Evolutionary conservation across 2,797 vertebrate genomes (phyloP).

Genomic region (Schizopygopsis pylzovi): DNA sequence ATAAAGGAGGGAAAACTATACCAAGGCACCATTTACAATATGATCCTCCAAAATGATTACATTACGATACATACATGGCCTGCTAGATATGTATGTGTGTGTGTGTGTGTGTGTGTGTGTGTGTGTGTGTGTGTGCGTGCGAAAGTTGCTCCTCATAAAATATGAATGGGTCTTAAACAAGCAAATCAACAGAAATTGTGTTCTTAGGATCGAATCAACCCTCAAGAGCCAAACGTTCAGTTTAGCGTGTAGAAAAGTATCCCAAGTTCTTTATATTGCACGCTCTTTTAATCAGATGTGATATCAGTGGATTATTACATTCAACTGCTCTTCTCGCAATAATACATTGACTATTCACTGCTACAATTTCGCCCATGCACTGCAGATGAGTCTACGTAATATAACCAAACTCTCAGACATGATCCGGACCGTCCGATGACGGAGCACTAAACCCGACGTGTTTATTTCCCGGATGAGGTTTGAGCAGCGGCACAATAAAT

Average conservation of each 20-base stretch:
- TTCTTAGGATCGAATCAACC: background rate
- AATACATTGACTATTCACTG: background rate
- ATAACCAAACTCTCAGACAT: slow-evolving; percentile 8
- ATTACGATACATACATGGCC: too few species aligned
- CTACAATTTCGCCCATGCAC: background rate
- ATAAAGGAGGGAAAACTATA: background rate
- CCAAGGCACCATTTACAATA: background rate
- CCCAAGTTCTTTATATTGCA: slow-evolving; percentile 51
- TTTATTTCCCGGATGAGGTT: background rate
- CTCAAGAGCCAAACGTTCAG: slow-evolving; percentile 50
- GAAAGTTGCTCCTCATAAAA: too few species aligned
- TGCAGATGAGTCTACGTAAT: background rate
- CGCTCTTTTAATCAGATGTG: slow-evolving; percentile 40
- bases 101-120: too few species aligned
- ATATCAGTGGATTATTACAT: slow-evolving; percentile 2
- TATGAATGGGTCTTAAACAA: too few species aligned
- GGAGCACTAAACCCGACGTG: slow-evolving; percentile 3
- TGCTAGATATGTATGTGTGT: too few species aligned
- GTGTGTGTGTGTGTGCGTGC: too few species aligned
- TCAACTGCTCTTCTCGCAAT: background rate
- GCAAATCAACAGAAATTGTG: background rate
- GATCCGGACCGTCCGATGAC: slow-evolving; percentile 39
- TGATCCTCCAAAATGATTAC: background rate
- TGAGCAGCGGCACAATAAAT: background rate
- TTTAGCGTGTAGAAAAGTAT: slow-evolving; percentile 61